Conservation (phyloP, 1,140 invertebrate genomes). For the Mercenaria mercenaria region DNA sequence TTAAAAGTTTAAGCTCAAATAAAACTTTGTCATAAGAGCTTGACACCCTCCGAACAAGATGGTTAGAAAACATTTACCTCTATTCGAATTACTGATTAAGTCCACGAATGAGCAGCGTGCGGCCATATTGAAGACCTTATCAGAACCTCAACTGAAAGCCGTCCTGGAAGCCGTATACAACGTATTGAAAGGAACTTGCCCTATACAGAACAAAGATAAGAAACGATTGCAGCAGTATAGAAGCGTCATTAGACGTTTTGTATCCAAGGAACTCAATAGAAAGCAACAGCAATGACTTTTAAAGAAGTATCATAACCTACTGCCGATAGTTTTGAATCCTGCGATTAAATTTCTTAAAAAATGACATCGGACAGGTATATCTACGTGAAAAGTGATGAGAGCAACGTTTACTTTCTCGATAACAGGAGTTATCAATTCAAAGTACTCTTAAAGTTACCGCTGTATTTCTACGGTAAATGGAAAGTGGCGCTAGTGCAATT, state of each 20-base stretch:
- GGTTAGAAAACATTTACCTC: neutral
- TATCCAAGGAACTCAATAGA: neutral
- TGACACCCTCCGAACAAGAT: neutral
- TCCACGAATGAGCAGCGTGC: neutral
- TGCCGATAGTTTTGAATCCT: conserved; percentile 11
- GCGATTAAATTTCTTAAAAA: neutral
- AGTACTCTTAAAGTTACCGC: neutral
- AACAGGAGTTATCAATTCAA: neutral
- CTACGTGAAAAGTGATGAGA: neutral
- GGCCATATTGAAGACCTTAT: neutral
- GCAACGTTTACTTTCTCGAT: neutral
- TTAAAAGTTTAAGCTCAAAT: neutral
- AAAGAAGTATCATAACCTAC: neutral
- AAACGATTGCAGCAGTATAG: neutral
- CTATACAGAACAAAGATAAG: neutral
- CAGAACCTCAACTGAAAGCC: neutral
- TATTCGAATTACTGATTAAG: neutral
- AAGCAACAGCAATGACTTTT: neutral
- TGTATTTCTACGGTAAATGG: neutral
- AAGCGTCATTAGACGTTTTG: neutral
- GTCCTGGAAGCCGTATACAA: conserved; percentile 17
- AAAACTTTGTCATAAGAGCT: neutral
- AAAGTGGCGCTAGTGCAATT: conserved; percentile 27
- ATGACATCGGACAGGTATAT: too few relatives aligned
- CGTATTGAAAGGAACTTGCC: conserved; percentile 25